Evolutionary conservation across 30 jellyfish, hydroid and myxozoan genomes (phyloP).

Genomic region (Hydractinia echinata): DNA sequence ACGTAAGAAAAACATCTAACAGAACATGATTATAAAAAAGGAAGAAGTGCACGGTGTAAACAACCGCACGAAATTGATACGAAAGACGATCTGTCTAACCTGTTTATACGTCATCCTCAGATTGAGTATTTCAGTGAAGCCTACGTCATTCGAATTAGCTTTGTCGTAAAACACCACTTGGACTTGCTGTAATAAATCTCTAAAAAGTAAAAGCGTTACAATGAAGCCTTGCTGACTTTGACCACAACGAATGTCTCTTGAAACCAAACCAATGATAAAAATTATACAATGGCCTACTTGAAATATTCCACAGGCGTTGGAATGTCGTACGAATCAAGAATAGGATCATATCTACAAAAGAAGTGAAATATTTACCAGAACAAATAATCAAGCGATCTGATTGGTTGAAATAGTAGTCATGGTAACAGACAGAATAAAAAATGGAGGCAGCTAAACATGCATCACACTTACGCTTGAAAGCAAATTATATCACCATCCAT

Average conservation of each 20-base stretch:
- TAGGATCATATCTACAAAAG: slow-evolving; percentile 60
- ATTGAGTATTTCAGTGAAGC: slow-evolving; percentile 59
- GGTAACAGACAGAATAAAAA: background rate
- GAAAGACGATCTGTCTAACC: slow-evolving; percentile 32
- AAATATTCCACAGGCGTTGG: slow-evolving; percentile 90
- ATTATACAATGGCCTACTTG: slow-evolving; percentile 41
- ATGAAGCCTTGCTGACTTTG: no score
- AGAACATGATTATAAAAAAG: no score
- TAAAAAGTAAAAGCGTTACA: background rate
- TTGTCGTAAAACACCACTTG: slow-evolving; percentile 74
- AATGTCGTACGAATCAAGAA: slow-evolving; percentile 37
- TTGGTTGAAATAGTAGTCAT: background rate
- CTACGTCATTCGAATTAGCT: slow-evolving; percentile 56
- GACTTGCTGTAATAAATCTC: slow-evolving; percentile 72
- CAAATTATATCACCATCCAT: slow-evolving; percentile 97
- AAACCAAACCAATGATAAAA: slow-evolving; percentile 14
- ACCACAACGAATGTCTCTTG: no score
- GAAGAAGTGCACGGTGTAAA: no score
- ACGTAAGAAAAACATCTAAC: no score
- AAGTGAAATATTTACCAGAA: background rate
- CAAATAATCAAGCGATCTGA: background rate
- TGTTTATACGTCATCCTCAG: slow-evolving; percentile 78
- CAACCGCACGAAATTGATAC: no score
- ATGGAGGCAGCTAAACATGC: background rate
- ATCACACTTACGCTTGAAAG: slow-evolving; percentile 78